Base-by-base conservation (phyloP, 2,113 vertebrate genomes). In the Pristiophorus japonicus region DNA sequence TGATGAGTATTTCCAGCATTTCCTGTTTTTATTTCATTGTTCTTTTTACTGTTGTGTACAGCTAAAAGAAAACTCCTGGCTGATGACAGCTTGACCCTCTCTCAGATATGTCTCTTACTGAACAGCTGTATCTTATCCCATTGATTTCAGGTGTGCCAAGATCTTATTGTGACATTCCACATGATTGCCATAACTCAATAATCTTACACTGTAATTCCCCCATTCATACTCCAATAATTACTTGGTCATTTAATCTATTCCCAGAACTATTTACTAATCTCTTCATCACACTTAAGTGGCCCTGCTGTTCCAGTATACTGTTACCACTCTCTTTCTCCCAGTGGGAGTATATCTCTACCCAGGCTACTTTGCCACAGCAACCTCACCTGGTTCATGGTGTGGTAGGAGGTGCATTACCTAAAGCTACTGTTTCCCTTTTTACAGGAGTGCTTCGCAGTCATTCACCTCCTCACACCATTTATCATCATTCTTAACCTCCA, bases 221-320 rank as follows among this genome's bases (percentile, higher is more conserved):
- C 65, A 24, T 94, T 94, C 27, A 45, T 94, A 94, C 70, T 94
- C 93, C 93, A 70, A 45, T 94, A 70, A 94, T 94, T 94, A 70
- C 66, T 70, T 70, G 42, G 92, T 70, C 66, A 94, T 94, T 94
- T 94, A 73, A 73, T 66, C 66, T 30, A 94, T 70, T 94, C 93
- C 93, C 93, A 70, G 93, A 94, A 47, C 42, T 27, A 94, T 67
- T 94, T 94, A 73, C 27, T 94, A 94, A 94, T 73, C 66, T 94
- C 38, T 45, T 94, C 65, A 47, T 94, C 66, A 70, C 93, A 70
- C 22, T 59, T 30, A 90, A 90, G 87, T 90, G 87, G 18, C 47
- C 51, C 87, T 67, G 93, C 45, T 94, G 93, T 51, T 73, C 93
- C 65, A 16, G 93, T 94, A 94, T 94, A 94, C 93, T 94, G 93